Evolutionary conservation across 2,888 invertebrate genomes (phyloP).

Genomic region (Lycocerus yunnanus): DNA sequence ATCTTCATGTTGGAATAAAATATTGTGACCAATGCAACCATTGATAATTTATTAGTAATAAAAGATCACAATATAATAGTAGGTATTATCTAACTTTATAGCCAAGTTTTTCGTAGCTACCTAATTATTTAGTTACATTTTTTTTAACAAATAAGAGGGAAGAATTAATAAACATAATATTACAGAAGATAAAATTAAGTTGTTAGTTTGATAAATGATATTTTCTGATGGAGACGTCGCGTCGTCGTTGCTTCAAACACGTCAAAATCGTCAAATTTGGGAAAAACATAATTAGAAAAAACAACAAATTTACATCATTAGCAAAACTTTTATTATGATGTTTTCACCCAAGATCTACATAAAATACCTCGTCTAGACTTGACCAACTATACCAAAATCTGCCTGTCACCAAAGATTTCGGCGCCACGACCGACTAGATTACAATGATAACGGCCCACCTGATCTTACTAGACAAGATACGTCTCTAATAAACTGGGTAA

Average conservation of each 20-base stretch:
- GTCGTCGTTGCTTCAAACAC: neutral
- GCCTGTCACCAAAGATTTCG: constrained; percentile 31
- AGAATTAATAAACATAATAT: neutral
- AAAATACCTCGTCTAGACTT: constrained; percentile 40
- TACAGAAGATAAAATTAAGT: neutral
- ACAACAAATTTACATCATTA: neutral
- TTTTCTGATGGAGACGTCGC: no score
- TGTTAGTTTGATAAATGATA: neutral
- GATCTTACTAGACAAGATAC: constrained; percentile 25
- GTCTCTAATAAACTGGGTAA: constrained; percentile 29
- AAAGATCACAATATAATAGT: no score
- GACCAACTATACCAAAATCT: constrained; percentile 40
- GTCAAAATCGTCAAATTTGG: neutral
- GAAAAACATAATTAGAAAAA: neutral
- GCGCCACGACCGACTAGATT: constrained; percentile 40
- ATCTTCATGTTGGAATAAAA: neutral
- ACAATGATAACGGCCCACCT: constrained; percentile 34
- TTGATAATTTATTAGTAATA: neutral
- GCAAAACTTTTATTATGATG: neutral
- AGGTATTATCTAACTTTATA: no score
- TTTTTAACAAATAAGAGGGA: neutral
- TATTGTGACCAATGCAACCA: neutral
- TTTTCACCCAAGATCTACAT: constrained; percentile 12
- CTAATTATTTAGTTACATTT: no score
- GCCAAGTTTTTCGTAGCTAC: no score